phyloP scores from a whole-genome alignment of 2,797 vertebrate genomes.

The Centropyge bicolor region DNA sequence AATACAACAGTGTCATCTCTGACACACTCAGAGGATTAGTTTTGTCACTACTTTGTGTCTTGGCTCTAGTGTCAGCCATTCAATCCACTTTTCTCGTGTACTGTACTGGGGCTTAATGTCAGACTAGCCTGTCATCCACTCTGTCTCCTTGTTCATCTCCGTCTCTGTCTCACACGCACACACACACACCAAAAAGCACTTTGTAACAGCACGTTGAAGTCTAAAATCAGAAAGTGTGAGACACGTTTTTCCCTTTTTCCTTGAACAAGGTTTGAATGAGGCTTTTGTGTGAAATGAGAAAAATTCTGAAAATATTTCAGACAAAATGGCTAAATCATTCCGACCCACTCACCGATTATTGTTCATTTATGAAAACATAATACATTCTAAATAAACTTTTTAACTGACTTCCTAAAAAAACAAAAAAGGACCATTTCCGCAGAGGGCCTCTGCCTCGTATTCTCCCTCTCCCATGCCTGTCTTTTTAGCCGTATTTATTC shows the following conservation, averaged over 20 bases:
- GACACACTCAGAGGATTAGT: conserved; percentile 81
- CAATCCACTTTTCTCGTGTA: conserved; percentile 79
- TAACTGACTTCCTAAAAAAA: conserved; percentile 11
- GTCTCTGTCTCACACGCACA: conserved; percentile 30
- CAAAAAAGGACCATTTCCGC: not conserved
- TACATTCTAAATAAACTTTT: conserved; percentile 48
- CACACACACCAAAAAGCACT: conserved; percentile 28
- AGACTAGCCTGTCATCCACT: conserved; percentile 76
- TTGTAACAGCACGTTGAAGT: conserved; percentile 47
- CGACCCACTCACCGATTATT: conserved; percentile 29
- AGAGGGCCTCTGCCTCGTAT: conserved; percentile 26
- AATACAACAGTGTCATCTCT: conserved; percentile 64
- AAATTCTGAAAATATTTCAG: conserved; percentile 39
- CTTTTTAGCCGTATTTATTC: conserved; percentile 72
- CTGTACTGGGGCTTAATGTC: conserved; percentile 76
- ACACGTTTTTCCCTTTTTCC: conserved; percentile 33
- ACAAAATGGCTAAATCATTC: conserved; percentile 38
- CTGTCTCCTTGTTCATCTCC: conserved; percentile 65
- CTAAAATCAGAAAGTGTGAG: conserved; percentile 43
- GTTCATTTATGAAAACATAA: conserved; percentile 45
- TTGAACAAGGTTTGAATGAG: conserved; percentile 17
- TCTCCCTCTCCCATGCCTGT: conserved; percentile 35
- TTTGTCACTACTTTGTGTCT: conserved; percentile 81
- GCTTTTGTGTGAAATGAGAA: conserved; percentile 33
- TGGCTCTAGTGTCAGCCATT: conserved; percentile 74